These are phyloP conservation scores for Muntiacus muntjak DNA, from an alignment of 2,113 vertebrate species.

Conservation along the genomic window DNA sequence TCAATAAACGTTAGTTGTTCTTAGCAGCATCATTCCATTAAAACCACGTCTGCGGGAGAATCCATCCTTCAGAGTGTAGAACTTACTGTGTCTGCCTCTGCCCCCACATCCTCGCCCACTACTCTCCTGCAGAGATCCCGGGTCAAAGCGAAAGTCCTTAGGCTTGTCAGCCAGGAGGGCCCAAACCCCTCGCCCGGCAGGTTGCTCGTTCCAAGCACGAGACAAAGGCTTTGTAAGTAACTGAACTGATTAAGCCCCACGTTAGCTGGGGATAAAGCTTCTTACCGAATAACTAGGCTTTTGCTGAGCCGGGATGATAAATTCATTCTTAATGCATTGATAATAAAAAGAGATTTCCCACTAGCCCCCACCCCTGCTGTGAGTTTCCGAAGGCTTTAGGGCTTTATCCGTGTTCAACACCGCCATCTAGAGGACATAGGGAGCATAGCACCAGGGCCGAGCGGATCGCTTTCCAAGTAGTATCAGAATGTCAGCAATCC, in stretches of 20 bases:
- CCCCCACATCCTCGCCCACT: not conserved
- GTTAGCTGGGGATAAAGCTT: conserved; percentile 70
- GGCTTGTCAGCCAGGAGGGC: not conserved
- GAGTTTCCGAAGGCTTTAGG: not conserved
- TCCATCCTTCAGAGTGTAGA: not conserved
- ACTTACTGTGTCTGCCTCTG: not conserved
- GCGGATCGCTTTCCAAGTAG: not conserved
- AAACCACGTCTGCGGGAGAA: not conserved
- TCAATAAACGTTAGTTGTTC: not conserved
- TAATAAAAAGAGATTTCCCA: conserved; percentile 58
- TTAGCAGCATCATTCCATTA: not conserved
- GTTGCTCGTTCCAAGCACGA: conserved; percentile 33
- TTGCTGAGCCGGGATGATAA: conserved; percentile 73
- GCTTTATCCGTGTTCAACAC: conserved; percentile 21
- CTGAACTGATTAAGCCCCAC: conserved; percentile 66
- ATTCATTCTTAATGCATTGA: conserved; percentile 69
- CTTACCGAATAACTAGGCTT: conserved; percentile 66
- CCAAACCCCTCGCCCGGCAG: not conserved
- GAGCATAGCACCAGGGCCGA: not conserved
- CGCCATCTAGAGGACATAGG: conserved; percentile 41
- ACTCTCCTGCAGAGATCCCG: not conserved
- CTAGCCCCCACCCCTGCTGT: no score
- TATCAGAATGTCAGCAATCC: conserved; percentile 25
- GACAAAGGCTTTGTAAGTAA: conserved; percentile 67
- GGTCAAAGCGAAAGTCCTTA: not conserved